Base-by-base conservation (phyloP, 2,113 vertebrate genomes). In the Oncorhynchus masou region DNA sequence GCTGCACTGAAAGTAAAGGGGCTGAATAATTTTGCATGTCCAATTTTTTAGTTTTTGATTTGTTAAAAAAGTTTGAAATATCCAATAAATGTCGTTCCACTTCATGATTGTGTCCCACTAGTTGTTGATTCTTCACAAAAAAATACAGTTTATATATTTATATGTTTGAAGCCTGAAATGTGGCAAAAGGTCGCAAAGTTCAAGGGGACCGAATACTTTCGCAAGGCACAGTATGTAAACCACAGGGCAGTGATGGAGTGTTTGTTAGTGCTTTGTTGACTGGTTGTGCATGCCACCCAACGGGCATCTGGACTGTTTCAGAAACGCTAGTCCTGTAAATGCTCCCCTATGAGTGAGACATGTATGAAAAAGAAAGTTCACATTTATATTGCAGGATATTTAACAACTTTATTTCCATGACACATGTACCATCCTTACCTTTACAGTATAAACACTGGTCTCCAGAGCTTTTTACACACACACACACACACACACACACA, bases 281-380 rank as follows among this genome's bases (percentile, higher is more conserved):
- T 22, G 59, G 19, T 22, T 60, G 59, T 60, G 78, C 67, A 65
- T 70, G 74, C 54, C 70, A 80, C 80, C 75, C 74, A 31, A 78
- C 77, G 3, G 68, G 67, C 85, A 90, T 90, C 86, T 88, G 88
- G 87, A 88, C 86, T 66, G 11, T 78, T 79, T 90, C 79, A 82
- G 66, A 51, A 68, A 74, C 22, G 15, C 75, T 83, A 71, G 80
- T 49, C 9, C n/a, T 20, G 19, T 87, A 83, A 89, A 88, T 57
- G 75, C 72, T 78, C 13, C 12, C 70, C 65, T 29, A 62, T 73
- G 54, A 77, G 75, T 24, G 12, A 70, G 70, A 72, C 9, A 2
- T 59, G 48, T 24, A 2, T 78, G 3, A 22, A 29, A 70, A 64
- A 74, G 71, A 24, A 64, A 83, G 31, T 31, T 31, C 31, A 70